A percentile compares a stretch with the other conserved stretches of the same genome.
Evolutionary conservation across 2,113 vertebrate species (phyloP).

Genomic region (Limanda limanda): DNA sequence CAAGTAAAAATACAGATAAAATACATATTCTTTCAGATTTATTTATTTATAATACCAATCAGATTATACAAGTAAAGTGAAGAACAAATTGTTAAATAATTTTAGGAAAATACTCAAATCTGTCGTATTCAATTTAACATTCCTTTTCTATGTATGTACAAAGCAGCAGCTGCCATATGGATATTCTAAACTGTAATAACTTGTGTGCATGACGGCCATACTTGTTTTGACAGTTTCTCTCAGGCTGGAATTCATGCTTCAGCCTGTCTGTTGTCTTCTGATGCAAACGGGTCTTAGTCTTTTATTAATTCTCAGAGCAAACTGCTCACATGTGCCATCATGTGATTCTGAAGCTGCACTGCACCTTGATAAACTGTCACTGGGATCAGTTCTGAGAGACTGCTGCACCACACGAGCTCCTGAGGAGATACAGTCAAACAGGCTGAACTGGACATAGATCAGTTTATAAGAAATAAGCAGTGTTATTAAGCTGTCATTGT

Average conservation of each 20-base stretch:
- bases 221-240: constrained; percentile 1
- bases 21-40: no score
- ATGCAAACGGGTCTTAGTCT: constrained; percentile 16
- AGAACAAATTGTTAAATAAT: no score
- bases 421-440: no score
- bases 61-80: no score
- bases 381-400: neutral
- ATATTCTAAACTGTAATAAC: neutral
- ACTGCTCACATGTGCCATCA: constrained; percentile 68
- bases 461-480: no score
- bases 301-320: constrained; percentile 5
- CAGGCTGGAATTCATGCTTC: neutral
- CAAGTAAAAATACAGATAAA: no score
- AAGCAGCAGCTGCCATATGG: neutral
- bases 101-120: no score
- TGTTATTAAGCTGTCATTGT: neutral
- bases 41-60: no score
- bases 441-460: no score
- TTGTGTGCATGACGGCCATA: neutral
- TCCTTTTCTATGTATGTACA: neutral
- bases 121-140: no score
- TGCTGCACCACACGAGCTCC: neutral
- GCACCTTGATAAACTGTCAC: constrained; percentile 26
- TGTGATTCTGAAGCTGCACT: constrained; percentile 56
- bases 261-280: neutral